These are phyloP conservation scores for Todus mexicanus DNA, from an alignment of 2,797 vertebrate species.

Conservation along the genomic window DNA sequence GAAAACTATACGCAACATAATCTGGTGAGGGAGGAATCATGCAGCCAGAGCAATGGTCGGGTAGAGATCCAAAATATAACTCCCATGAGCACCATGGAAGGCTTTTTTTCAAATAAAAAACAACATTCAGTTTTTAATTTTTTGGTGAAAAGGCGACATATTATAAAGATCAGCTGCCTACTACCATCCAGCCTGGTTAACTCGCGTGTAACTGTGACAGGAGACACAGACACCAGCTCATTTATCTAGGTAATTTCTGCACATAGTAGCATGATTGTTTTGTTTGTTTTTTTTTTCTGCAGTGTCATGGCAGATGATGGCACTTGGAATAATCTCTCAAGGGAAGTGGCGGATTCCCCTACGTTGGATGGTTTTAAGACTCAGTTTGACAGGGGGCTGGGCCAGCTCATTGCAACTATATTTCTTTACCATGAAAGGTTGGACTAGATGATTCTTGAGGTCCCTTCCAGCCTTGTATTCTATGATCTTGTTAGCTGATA, in stretches of 20 bases:
- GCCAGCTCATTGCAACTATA: too few species aligned
- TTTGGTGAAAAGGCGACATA: neutral
- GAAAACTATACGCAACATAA: conserved; percentile 22
- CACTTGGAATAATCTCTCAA: neutral
- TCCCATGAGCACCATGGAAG: neutral
- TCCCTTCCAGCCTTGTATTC: too few species aligned
- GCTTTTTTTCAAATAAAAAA: conserved; percentile 28
- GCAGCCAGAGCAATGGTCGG: conserved; percentile 34
- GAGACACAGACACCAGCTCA: neutral
- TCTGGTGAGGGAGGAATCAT: conserved; percentile 18
- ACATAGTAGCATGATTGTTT: neutral
- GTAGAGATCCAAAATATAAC: conserved; percentile 14
- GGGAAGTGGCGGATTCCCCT: too few species aligned
- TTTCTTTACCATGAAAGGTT: too few species aligned
- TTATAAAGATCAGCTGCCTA: neutral
- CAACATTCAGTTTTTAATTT: neutral
- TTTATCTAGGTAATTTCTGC: neutral
- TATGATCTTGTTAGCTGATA: neutral
- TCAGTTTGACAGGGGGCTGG: too few species aligned
- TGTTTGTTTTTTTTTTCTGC: neutral
- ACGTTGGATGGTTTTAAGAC: too few species aligned
- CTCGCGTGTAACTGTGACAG: neutral
- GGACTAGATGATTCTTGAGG: too few species aligned
- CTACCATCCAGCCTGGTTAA: neutral
- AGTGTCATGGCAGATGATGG: neutral